phyloP scores from a whole-genome alignment of 2,113 vertebrate genomes.

The Barnardius zonarius region DNA sequence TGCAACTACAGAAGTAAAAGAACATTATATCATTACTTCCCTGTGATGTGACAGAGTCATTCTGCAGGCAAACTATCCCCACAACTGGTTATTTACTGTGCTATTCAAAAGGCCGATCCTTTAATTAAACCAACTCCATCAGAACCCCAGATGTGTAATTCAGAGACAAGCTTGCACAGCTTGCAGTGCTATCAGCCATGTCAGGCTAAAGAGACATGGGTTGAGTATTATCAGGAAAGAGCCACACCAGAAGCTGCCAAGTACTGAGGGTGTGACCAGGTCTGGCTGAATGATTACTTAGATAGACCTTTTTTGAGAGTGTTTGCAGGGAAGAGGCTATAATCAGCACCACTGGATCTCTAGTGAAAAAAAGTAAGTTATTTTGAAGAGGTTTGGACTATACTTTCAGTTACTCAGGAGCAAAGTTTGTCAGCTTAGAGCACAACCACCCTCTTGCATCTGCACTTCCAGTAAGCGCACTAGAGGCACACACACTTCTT shows the following conservation, averaged over 20 bases:
- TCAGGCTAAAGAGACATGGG: neutral
- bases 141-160: neutral
- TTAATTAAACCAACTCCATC: neutral
- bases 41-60: neutral
- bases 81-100: neutral
- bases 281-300: slow-evolving; percentile 29
- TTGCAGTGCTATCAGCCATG: neutral
- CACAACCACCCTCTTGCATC: neutral
- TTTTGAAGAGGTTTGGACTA: neutral
- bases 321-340: neutral
- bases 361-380: neutral
- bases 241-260: slow-evolving; percentile 13
- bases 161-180: neutral
- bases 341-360: neutral
- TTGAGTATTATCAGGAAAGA: slow-evolving; percentile 22
- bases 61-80: neutral
- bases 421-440: neutral
- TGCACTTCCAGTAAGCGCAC: accelerated
- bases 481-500: neutral
- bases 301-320: neutral
- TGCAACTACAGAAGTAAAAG: neutral
- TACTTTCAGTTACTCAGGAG: neutral
- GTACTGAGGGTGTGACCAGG: slow-evolving; percentile 6
- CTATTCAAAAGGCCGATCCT: neutral
- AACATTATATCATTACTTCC: neutral